Conservation (phyloP, 2,113 vertebrate genomes). For the Mellivora capensis region DNA sequence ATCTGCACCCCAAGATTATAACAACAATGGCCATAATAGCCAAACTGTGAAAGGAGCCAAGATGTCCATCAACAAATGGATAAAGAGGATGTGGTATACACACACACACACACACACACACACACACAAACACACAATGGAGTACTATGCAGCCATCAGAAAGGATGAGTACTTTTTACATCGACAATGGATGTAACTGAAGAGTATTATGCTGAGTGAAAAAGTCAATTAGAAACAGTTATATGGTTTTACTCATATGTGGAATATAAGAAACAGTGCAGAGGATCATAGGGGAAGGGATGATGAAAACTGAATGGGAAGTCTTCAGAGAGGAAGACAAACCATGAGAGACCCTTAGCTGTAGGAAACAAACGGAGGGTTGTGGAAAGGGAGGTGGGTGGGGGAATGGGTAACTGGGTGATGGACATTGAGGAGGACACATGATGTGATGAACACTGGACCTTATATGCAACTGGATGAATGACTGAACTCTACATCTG, state of each 20-base stretch:
- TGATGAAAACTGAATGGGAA: background rate
- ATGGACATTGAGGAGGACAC: background rate
- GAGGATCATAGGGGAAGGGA: background rate
- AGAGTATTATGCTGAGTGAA: background rate
- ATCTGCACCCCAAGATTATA: background rate
- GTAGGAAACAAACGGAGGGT: background rate
- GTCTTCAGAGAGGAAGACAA: background rate
- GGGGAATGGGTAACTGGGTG: background rate
- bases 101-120: too few relatives aligned
- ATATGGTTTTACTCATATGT: background rate
- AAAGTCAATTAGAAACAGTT: background rate
- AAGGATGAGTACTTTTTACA: background rate
- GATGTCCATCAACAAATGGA: background rate
- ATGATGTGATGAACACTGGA: background rate
- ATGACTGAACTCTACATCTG: background rate
- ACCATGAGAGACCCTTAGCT: background rate
- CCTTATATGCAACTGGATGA: background rate
- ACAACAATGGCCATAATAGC: background rate
- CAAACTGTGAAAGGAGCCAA: background rate
- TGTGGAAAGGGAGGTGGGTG: background rate
- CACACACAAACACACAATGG: background rate
- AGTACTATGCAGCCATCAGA: background rate
- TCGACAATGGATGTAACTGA: accelerated
- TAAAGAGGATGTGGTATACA: background rate
- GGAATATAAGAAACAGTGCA: background rate